phyloP scores from a whole-genome alignment of 2,797 vertebrate genomes.

The Oreochromis mossambicus region DNA sequence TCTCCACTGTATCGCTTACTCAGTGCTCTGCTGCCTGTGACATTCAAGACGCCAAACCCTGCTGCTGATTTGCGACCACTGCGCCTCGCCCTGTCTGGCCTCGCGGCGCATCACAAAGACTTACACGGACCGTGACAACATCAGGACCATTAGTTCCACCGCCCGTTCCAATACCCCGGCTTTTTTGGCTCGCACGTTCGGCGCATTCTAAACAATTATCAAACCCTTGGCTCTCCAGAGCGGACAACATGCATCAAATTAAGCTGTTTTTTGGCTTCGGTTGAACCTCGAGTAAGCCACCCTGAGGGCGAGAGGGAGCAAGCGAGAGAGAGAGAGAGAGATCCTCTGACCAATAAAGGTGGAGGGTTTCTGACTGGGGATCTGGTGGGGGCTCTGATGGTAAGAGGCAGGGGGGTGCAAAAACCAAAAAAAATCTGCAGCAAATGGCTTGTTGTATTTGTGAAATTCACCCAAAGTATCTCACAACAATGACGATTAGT shows the following conservation, averaged over 20 bases:
- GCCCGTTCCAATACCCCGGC: constrained; percentile 1
- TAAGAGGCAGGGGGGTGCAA: background rate
- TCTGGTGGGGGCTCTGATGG: background rate
- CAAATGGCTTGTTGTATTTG: constrained; percentile 54
- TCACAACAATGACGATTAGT: constrained; percentile 57
- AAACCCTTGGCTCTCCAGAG: constrained; percentile 43
- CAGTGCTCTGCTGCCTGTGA: background rate
- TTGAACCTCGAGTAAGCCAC: constrained; percentile 9
- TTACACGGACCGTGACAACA: constrained; percentile 34
- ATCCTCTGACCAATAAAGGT: background rate
- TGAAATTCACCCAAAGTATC: constrained; percentile 54
- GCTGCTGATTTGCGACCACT: constrained; percentile 5
- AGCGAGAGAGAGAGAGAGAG: background rate
- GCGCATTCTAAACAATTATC: constrained; percentile 49
- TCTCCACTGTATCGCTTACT: constrained; percentile 35
- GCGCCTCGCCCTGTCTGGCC: constrained; percentile 18
- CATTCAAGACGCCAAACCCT: constrained; percentile 15
- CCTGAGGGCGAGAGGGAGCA: background rate
- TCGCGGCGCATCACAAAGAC: background rate
- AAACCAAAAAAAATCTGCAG: background rate
- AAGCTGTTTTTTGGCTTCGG: constrained; percentile 51
- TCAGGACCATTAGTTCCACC: constrained; percentile 48
- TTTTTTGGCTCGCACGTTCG: background rate
- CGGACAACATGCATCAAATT: constrained; percentile 51
- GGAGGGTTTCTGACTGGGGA: background rate